Conservation (phyloP, 2,888 invertebrate genomes). For the Asteroscopus sphinx region DNA sequence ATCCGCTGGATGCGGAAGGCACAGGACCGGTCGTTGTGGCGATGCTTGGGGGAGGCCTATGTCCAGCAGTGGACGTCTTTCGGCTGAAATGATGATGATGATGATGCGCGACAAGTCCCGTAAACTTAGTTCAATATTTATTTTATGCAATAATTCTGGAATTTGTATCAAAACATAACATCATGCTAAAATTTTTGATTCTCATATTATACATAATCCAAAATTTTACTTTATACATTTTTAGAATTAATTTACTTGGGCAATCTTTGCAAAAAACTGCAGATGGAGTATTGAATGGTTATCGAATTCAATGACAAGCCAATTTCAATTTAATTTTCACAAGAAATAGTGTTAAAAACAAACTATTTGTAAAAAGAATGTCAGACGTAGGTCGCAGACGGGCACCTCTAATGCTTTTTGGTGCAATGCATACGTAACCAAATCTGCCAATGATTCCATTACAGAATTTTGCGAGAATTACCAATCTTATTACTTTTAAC, state of each 20-base stretch:
- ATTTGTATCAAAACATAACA: no score
- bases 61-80: no score
- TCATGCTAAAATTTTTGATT: background rate
- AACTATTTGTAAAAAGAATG: slow-evolving; percentile 50
- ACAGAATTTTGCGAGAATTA: slow-evolving; percentile 3
- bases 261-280: background rate
- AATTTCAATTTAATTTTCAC: slow-evolving; percentile 6
- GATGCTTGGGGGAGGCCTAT: no score
- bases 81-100: no score
- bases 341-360: slow-evolving; percentile 13
- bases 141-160: no score
- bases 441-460: slow-evolving; percentile 24
- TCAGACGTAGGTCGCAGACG: slow-evolving; percentile 73
- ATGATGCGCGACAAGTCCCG: no score
- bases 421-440: slow-evolving; percentile 34
- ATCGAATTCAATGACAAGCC: background rate
- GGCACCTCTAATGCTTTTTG: slow-evolving; percentile 61
- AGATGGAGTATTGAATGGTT: background rate
- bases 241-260: background rate
- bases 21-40: no score
- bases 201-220: background rate
- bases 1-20: no score
- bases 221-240: background rate
- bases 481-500: background rate
- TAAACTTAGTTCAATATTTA: no score